Evolutionary conservation across 1,140 invertebrate genomes (phyloP).

Genomic region (Pogonomyrmex californicus): DNA sequence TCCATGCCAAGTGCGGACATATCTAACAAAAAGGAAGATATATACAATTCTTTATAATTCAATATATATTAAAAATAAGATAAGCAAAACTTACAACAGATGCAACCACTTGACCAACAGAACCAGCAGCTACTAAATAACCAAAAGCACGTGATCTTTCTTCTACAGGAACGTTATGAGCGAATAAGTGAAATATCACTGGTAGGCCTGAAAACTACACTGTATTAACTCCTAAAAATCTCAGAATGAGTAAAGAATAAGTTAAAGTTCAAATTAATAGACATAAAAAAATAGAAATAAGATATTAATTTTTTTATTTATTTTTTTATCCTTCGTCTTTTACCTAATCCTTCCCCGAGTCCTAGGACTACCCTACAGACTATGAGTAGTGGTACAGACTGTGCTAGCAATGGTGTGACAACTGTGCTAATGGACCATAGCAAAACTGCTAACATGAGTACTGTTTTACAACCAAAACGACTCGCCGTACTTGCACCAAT

Average conservation of each 20-base stretch:
- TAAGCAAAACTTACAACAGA: conserved; percentile 88
- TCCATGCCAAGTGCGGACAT: conserved; percentile 90
- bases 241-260: too few relatives aligned
- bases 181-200: conserved; percentile 94
- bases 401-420: conserved; percentile 90
- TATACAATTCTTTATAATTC: background rate
- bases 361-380: conserved; percentile 90
- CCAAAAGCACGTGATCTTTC: conserved; percentile 93
- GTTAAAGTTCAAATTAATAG: too few relatives aligned
- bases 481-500: conserved; percentile 91
- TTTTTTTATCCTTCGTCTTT: conserved; percentile 49
- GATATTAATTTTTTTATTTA: too few relatives aligned
- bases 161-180: conserved; percentile 91
- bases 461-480: conserved; percentile 91
- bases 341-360: conserved; percentile 93
- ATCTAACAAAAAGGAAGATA: conserved; percentile 81
- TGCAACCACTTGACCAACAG: conserved; percentile 92
- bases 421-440: conserved; percentile 93
- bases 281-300: too few relatives aligned
- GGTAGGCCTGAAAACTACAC: conserved; percentile 89
- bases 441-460: conserved; percentile 91
- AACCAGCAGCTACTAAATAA: conserved; percentile 92
- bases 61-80: background rate
- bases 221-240: conserved; percentile 9
- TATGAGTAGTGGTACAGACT: conserved; percentile 89